Conservation (phyloP, 1,140 invertebrate genomes). For the Agrypnia vestita region DNA sequence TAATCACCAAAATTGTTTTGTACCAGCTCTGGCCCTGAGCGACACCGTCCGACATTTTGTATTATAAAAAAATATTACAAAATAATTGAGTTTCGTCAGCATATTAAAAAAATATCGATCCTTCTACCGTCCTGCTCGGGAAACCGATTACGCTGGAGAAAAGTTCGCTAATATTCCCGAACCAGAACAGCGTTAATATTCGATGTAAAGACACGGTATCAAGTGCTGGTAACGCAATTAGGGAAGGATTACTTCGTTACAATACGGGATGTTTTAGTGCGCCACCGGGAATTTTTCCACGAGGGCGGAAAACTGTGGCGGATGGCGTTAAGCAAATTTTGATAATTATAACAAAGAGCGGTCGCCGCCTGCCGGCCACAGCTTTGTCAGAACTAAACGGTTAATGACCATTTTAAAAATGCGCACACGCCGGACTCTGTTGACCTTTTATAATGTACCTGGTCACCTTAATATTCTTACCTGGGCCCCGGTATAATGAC, state of each 20-base stretch:
- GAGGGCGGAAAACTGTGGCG: conserved; percentile 4
- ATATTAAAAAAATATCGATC: too few species aligned
- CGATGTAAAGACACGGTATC: neutral
- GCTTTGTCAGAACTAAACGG: conserved; percentile 33
- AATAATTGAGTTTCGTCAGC: too few species aligned
- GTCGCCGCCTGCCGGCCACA: neutral
- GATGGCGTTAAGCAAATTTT: conserved; percentile 39
- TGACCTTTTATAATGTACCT: neutral
- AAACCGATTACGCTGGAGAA: too few species aligned
- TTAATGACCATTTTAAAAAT: conserved; percentile 33
- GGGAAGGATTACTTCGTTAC: neutral
- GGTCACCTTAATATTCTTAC: too few species aligned
- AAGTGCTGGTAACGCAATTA: conserved; percentile 1
- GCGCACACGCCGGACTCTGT: conserved; percentile 10
- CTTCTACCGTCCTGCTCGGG: too few species aligned
- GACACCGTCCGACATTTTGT: too few species aligned
- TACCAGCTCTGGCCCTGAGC: too few species aligned
- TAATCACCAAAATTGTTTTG: too few species aligned
- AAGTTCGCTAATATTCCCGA: too few species aligned
- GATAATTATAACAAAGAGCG: conserved; percentile 19
- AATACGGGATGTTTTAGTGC: conserved; percentile 6
- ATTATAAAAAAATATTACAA: too few species aligned
- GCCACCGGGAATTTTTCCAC: conserved; percentile 34
- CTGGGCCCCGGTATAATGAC: too few species aligned
- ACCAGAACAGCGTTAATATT: too few species aligned